Percentiles rank a stretch among this genome's conserved stretches.
These are phyloP conservation scores for Epinephelus moara DNA, from an alignment of 2,113 vertebrate genomes.

Conservation along the genomic window DNA sequence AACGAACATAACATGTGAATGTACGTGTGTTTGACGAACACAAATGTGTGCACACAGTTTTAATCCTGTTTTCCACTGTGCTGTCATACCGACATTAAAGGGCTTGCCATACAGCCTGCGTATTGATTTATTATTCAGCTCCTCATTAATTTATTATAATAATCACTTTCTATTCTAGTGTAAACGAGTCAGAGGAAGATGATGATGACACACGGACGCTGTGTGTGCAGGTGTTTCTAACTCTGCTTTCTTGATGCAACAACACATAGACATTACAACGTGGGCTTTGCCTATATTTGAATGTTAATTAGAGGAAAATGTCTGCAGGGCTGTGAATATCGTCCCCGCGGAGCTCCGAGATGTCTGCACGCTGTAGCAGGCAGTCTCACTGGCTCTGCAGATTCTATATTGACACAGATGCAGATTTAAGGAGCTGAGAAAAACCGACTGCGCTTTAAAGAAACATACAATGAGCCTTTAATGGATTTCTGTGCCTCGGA, in stretches of 20 bases:
- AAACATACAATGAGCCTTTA: conserved; percentile 8
- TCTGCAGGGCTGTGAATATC: conserved; percentile 10
- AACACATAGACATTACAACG: conserved; percentile 11
- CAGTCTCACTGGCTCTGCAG: background rate
- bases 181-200: conserved; percentile 7
- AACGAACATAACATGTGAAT: conserved; percentile 53
- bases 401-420: background rate
- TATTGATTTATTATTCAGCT: conserved; percentile 63
- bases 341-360: background rate
- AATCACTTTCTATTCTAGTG: conserved; percentile 2
- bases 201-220: background rate
- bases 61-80: conserved; percentile 64
- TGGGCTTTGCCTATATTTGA: conserved; percentile 17
- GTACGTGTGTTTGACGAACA: conserved; percentile 1
- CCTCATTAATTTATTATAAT: conserved; percentile 21
- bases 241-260: conserved; percentile 17
- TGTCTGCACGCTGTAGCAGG: background rate
- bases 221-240: conserved; percentile 1
- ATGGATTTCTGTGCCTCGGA: conserved; percentile 6
- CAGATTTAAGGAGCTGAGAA: background rate
- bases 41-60: conserved; percentile 15
- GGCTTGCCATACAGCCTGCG: conserved; percentile 64
- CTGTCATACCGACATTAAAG: conserved; percentile 75
- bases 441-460: background rate
- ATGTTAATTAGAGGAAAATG: conserved; percentile 50